phyloP scores from a whole-genome alignment of 2,888 invertebrate species.

The Cryptocephalus primarius region DNA sequence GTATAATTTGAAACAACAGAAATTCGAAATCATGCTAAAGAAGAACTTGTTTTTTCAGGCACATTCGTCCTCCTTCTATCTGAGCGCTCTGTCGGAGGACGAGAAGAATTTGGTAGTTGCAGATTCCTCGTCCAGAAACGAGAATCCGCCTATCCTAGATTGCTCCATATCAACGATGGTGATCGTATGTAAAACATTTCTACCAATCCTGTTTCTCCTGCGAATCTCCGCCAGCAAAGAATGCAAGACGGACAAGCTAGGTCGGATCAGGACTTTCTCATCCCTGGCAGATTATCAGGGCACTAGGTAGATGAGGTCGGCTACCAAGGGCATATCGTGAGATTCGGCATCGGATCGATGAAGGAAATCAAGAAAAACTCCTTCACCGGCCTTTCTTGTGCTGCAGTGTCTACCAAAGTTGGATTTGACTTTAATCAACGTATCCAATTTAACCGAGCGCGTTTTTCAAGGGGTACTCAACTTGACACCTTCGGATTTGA shows the following conservation, averaged over 20 bases:
- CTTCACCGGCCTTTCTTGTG: conserved; percentile 23
- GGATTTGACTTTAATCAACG: conserved; percentile 21
- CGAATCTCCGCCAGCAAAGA: too few relatives aligned
- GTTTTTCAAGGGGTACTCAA: conserved; percentile 15
- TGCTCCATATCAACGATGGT: too few relatives aligned
- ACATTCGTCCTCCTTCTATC: too few relatives aligned
- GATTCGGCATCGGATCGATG: conserved; percentile 13
- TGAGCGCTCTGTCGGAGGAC: too few relatives aligned
- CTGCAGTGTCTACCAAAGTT: conserved; percentile 22
- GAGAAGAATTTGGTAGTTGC: too few relatives aligned
- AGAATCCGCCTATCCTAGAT: too few relatives aligned
- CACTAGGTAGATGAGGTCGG: conserved; percentile 10
- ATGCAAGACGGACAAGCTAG: neutral
- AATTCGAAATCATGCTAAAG: too few relatives aligned
- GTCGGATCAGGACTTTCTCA: conserved; percentile 17
- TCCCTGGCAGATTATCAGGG: conserved; percentile 20
- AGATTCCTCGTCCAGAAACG: too few relatives aligned
- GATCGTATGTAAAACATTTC: too few relatives aligned
- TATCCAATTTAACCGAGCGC: conserved; percentile 14
- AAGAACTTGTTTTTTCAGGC: too few relatives aligned
- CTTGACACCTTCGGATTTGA: conserved; percentile 17
- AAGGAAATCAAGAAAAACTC: conserved; percentile 18
- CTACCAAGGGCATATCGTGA: conserved; percentile 21
- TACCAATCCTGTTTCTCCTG: too few relatives aligned
- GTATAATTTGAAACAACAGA: too few relatives aligned